Percentiles rank a stretch among this genome's conserved stretches.
Evolutionary conservation across 2,888 invertebrate species (phyloP).

Genomic region (Scrobipalpa atriplicella): DNA sequence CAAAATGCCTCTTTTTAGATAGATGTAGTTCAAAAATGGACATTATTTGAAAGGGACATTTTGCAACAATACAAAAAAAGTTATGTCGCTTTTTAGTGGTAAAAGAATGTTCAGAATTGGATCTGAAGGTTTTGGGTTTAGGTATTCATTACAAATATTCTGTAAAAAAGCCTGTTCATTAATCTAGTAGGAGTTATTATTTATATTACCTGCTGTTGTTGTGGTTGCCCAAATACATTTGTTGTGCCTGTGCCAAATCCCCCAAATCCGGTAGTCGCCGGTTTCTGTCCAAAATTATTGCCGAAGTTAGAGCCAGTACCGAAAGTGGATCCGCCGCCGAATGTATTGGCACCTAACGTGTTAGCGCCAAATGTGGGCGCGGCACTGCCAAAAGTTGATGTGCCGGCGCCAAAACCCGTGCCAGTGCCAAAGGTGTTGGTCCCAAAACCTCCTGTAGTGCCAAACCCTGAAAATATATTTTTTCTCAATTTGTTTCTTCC

Average conservation of each 20-base stretch:
- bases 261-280: conserved; percentile 71
- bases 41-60: no score
- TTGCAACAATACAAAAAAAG: no score
- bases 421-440: conserved; percentile 55
- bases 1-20: no score
- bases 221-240: conserved; percentile 74
- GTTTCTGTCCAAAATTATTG: conserved; percentile 68
- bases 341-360: conserved; percentile 58
- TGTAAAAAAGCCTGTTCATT: no score
- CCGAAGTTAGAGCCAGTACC: conserved; percentile 54
- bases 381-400: conserved; percentile 60
- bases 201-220: conserved; percentile 56
- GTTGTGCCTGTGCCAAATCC: conserved; percentile 71
- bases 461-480: conserved; percentile 45
- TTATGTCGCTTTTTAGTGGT: no score
- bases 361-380: conserved; percentile 62
- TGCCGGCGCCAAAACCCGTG: conserved; percentile 57
- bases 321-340: conserved; percentile 52
- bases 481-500: background rate
- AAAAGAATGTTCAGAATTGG: no score
- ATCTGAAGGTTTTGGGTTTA: no score
- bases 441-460: conserved; percentile 46
- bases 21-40: no score
- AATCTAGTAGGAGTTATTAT: no score
- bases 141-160: no score